Percentiles rank a stretch among this genome's conserved stretches.
Conservation (phyloP, 2,113 vertebrate genomes). For the Pteruthius melanotis region DNA sequence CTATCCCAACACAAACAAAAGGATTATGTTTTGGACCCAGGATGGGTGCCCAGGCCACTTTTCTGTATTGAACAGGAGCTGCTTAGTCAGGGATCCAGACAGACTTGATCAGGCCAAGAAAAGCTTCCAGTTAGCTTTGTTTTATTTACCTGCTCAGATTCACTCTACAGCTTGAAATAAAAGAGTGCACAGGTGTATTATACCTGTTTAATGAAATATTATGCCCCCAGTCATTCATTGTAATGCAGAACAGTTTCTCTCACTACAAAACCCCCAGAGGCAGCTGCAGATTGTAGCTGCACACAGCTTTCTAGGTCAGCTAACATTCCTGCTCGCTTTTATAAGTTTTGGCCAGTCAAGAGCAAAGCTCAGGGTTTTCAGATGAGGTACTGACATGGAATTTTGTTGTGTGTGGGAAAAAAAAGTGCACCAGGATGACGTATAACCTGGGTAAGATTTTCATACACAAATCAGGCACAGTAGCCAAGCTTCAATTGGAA, state of each 20-base stretch:
- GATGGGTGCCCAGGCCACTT: not conserved
- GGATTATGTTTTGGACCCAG: not conserved
- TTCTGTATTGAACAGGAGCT: not conserved
- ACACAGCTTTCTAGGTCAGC: not conserved
- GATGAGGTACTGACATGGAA: not conserved
- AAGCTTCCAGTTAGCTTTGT: not conserved
- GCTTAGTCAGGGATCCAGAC: not conserved
- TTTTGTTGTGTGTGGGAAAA: not conserved
- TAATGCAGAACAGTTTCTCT: not conserved
- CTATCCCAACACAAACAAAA: not conserved
- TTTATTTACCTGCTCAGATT: not conserved
- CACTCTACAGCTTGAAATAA: not conserved
- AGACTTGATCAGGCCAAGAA: not conserved
- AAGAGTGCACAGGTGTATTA: not conserved
- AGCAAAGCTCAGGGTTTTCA: not conserved
- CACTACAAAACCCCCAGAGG: not conserved
- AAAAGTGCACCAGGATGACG: rapidly evolving
- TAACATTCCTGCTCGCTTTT: not conserved
- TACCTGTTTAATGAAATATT: not conserved
- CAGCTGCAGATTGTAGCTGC: not conserved
- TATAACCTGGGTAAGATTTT: not conserved
- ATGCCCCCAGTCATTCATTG: not conserved
- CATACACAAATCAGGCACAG: not conserved
- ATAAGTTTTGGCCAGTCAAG: not conserved
- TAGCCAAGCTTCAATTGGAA: not conserved